These are phyloP conservation scores for Toxotes lorentzi DNA, from an alignment of 2,797 vertebrate species.

Conservation along the genomic window DNA sequence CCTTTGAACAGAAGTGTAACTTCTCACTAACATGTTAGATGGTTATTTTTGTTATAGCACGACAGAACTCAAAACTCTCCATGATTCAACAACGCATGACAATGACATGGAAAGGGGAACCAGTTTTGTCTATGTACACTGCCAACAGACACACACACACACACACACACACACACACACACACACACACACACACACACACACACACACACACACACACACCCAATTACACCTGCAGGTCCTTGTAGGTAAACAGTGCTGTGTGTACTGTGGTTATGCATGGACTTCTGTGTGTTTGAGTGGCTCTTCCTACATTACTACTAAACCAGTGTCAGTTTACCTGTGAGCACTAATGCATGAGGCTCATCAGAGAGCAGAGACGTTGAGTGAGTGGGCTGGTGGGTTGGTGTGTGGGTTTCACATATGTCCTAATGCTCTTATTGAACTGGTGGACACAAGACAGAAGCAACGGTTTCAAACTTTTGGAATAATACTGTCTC, in stretches of 20 bases:
- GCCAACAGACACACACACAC: not conserved
- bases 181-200: conserved; percentile 2
- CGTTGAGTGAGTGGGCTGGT: conserved; percentile 6
- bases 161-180: not conserved
- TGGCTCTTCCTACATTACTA: conserved; percentile 15
- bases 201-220: conserved; percentile 8
- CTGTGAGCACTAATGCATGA: conserved; percentile 39
- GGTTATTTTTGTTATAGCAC: conserved; percentile 6
- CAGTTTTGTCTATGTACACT: conserved; percentile 16
- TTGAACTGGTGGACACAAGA: not conserved
- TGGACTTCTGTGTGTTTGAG: conserved; percentile 39
- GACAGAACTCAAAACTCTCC: conserved; percentile 17
- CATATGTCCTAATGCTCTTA: not conserved
- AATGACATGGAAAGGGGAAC: conserved; percentile 59
- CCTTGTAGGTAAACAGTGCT: conserved; percentile 60
- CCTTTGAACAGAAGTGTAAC: not conserved
- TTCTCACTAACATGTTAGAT: not conserved
- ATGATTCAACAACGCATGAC: conserved; percentile 55
- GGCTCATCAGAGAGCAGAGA: conserved; percentile 28
- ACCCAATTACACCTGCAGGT: conserved; percentile 30
- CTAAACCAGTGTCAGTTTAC: conserved; percentile 52
- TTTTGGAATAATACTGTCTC: not conserved
- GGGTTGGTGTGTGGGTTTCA: conserved; percentile 10
- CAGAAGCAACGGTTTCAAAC: conserved; percentile 25
- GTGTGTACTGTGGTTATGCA: conserved; percentile 42